phyloP scores from a whole-genome alignment of 2,888 invertebrate species.

The Euspilapteryx auroguttella region DNA sequence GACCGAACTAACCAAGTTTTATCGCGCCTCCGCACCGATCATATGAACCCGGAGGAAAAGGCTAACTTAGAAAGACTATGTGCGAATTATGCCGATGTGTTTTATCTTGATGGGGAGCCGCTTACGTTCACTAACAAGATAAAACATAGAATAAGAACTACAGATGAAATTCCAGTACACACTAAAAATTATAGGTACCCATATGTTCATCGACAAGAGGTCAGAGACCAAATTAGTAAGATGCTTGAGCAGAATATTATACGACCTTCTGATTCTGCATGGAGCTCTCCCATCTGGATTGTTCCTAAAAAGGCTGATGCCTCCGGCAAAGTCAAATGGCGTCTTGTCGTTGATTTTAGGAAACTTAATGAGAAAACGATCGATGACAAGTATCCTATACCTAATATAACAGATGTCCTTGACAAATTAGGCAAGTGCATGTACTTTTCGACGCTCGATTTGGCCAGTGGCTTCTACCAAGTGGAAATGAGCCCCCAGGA shows the following conservation, averaged over 20 bases:
- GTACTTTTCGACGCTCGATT: conserved; percentile 12
- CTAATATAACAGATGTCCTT: too few relatives aligned
- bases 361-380: conserved; percentile 2
- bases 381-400: too few relatives aligned
- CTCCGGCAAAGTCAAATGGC: conserved; percentile 15
- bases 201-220: neutral
- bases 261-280: too few relatives aligned
- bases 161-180: conserved; percentile 8
- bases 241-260: too few relatives aligned
- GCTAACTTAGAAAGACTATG: too few relatives aligned
- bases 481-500: conserved; percentile 11
- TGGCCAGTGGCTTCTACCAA: conserved; percentile 14
- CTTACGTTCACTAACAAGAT: conserved; percentile 10
- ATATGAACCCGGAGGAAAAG: too few relatives aligned
- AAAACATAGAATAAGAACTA: conserved; percentile 11
- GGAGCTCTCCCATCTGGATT: too few relatives aligned
- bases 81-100: too few relatives aligned
- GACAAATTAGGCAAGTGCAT: conserved; percentile 7
- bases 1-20: too few relatives aligned
- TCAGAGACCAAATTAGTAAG: conserved; percentile 2
- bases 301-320: conserved; percentile 13
- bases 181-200: conserved; percentile 11
- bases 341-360: too few relatives aligned
- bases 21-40: too few relatives aligned
- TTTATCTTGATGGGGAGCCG: conserved; percentile 6